phyloP scores from a whole-genome alignment of 2,797 vertebrate genomes.

The Myotis myotis region DNA sequence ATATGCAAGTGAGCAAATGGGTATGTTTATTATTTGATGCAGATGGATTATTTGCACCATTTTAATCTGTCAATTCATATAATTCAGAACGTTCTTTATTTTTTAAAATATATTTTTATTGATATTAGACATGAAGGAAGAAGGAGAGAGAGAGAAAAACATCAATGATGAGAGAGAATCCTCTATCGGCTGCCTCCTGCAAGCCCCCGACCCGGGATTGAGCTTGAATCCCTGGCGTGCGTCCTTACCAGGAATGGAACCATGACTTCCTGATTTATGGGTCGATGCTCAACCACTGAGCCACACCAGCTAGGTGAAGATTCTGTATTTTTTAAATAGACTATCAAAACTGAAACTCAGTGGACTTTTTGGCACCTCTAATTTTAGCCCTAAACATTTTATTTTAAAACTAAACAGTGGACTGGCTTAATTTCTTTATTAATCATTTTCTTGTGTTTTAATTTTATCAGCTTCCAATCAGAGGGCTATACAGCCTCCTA shows the following conservation, averaged over 20 bases:
- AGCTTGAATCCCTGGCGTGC: too few relatives aligned
- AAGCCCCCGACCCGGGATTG: too few relatives aligned
- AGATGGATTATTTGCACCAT: neutral
- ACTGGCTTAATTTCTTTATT: slow-evolving; percentile 31
- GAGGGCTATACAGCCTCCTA: slow-evolving; percentile 85
- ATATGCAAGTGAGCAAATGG: neutral
- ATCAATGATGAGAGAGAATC: too few relatives aligned
- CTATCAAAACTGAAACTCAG: neutral
- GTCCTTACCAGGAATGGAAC: too few relatives aligned
- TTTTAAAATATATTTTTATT: neutral
- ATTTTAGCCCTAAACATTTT: slow-evolving; percentile 34
- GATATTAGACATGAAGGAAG: too few relatives aligned
- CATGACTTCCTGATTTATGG: too few relatives aligned
- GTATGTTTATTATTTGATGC: neutral
- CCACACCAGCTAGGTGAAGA: neutral
- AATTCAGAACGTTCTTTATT: neutral
- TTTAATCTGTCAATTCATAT: neutral
- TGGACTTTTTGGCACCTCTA: neutral
- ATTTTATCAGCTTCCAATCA: slow-evolving; percentile 83
- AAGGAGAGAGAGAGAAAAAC: too few relatives aligned
- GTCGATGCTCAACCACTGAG: too few relatives aligned
- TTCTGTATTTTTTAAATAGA: neutral
- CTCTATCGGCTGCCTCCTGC: too few relatives aligned
- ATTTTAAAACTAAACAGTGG: slow-evolving; percentile 50
- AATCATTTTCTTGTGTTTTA: slow-evolving; percentile 46